These are phyloP conservation scores for Microcebus tavaratra DNA, from an alignment of 2,113 vertebrate genomes.

Conservation along the genomic window DNA sequence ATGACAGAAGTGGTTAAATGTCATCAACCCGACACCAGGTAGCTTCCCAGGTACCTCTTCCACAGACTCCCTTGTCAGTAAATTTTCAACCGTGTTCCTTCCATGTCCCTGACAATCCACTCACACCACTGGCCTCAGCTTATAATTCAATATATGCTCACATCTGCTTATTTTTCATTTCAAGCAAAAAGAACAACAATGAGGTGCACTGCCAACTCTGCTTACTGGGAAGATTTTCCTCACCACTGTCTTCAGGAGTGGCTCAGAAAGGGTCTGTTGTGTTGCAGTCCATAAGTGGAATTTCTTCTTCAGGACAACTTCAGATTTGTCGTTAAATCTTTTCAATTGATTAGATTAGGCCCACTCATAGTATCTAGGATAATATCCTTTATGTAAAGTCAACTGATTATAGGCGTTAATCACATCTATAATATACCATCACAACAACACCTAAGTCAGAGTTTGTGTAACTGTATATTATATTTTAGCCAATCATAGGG, in stretches of 20 bases:
- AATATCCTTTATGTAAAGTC: not conserved
- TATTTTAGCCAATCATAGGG: not conserved
- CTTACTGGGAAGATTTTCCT: not conserved
- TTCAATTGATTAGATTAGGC: not conserved
- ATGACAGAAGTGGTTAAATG: not conserved
- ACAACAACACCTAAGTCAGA: not conserved
- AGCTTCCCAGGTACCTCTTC: not conserved
- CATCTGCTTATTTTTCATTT: not conserved
- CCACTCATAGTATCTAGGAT: not conserved
- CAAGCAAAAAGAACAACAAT: not conserved
- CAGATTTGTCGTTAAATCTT: not conserved
- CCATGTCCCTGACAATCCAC: not conserved
- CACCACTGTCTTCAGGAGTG: not conserved
- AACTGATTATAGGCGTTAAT: not conserved
- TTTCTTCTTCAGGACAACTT: not conserved
- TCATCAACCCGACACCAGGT: not conserved
- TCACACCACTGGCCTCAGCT: not conserved
- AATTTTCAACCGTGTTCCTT: not conserved
- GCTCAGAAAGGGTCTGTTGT: not conserved
- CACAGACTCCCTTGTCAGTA: not conserved
- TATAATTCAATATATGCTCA: not conserved
- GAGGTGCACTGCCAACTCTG: not conserved
- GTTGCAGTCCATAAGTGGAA: too few relatives aligned
- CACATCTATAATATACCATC: not conserved
- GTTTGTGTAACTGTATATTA: not conserved